Base-by-base conservation (phyloP, 2,888 invertebrate species). In the Phyllotreta cruciferae region DNA sequence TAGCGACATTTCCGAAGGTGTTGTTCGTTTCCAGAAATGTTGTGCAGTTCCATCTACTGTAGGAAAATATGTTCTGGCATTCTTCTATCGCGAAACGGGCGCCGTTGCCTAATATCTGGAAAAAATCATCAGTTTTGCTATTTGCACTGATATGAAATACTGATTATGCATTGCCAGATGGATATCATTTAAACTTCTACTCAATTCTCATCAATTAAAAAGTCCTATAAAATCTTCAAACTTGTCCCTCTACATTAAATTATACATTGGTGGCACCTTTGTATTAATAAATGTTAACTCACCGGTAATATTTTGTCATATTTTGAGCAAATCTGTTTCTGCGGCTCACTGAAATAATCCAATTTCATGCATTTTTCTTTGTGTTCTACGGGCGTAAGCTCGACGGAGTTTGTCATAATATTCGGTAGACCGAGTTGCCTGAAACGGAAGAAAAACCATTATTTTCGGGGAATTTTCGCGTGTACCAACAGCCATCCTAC, bases 31-130 rank as follows among this genome's bases (percentile, higher is more conserved):
- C 86, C 35, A 87, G 85, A 80, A 87, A 88, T 6, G 91, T 90
- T 63, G 93, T 90, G 82, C 95, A 95, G 81, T 95, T 95, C 94
- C 94, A 95, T 75, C 94, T 85, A 74, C 92, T 90, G 78, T 90
- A 89, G 64, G 88, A 85, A 79, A 96, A 95, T 83, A 96, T 95
- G 77, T 90, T 86, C 82, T 95, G 93, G 79, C 96, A 96, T 80
- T 96, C 95, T 72, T 93, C 92, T 62, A 95, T 90, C 3, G 92
- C 93, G 79, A 94, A 86, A 79, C 87, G 86, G 6, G 95, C 94
- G 10, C 94, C 95, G 13, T 87, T 86, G 64, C 90, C 89, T 60
- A 94, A 84, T 57, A 92, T 89, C 92, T 93, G 55, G 62, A 71
- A 70, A 62, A 50, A 63, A 50, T 35, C 10, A 49, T 49, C 3